phyloP scores from a whole-genome alignment of 1,140 invertebrate genomes.

The Muscidifurax raptorellus region DNA sequence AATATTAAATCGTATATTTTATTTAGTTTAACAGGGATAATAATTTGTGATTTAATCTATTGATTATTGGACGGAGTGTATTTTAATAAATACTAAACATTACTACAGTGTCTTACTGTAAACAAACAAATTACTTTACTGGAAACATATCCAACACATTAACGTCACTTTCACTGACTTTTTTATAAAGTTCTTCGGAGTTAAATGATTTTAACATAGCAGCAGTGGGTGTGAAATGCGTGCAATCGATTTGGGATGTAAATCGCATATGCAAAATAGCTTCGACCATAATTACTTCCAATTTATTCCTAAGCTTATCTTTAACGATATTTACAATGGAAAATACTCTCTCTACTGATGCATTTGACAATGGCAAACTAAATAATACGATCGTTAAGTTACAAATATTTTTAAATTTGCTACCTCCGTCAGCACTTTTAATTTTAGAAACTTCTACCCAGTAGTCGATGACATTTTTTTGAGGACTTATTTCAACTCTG shows the following conservation, averaged over 20 bases:
- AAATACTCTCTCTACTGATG: constrained; percentile 51
- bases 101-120: no score
- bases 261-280: not conserved
- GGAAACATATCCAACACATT: not conserved
- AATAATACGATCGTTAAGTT: constrained; percentile 1
- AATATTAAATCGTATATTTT: no score
- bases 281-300: constrained; percentile 32
- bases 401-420: not conserved
- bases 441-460: not conserved
- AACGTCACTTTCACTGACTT: not conserved
- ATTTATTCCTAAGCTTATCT: constrained; percentile 48
- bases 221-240: not conserved
- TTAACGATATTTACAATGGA: constrained; percentile 51
- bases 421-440: not conserved
- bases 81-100: no score
- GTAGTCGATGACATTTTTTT: not conserved
- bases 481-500: not conserved
- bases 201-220: not conserved
- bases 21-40: no score
- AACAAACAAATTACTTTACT: not conserved
- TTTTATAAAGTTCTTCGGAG: not conserved
- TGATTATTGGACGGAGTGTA: no score
- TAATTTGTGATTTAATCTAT: no score
- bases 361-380: constrained; percentile 51
- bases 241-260: not conserved